These are phyloP conservation scores for Halyomorpha halys DNA, from an alignment of 1,140 invertebrate genomes.

Conservation along the genomic window DNA sequence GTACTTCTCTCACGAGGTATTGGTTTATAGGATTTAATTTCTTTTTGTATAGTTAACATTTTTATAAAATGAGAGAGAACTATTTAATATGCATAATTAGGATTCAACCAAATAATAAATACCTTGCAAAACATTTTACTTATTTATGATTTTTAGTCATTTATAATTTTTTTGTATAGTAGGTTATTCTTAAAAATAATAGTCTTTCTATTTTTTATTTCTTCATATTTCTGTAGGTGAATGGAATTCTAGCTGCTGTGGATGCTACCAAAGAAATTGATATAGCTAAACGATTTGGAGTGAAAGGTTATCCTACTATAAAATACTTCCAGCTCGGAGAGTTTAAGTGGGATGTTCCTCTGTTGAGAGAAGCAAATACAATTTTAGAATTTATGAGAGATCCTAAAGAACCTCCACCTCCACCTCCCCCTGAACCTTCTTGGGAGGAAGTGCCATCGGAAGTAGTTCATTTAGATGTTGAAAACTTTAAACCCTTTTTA, in stretches of 20 bases:
- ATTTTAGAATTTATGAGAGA: constrained; percentile 75
- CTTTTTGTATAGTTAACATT: too few relatives aligned
- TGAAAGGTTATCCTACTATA: constrained; percentile 75
- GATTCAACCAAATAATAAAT: too few relatives aligned
- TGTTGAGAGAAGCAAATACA: constrained; percentile 60
- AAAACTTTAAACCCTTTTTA: constrained; percentile 55
- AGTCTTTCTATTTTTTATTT: background rate
- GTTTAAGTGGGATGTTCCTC: constrained; percentile 60
- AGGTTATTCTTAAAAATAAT: background rate
- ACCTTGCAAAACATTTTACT: too few relatives aligned
- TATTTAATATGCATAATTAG: too few relatives aligned
- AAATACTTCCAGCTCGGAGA: constrained; percentile 70
- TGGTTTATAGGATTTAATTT: too few relatives aligned
- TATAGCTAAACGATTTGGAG: constrained; percentile 53
- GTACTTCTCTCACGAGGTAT: too few relatives aligned
- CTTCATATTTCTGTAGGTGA: constrained; percentile 41
- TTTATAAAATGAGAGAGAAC: too few relatives aligned
- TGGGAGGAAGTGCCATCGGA: constrained; percentile 63
- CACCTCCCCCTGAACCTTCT: constrained; percentile 62
- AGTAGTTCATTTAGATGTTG: constrained; percentile 63
- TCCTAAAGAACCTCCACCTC: constrained; percentile 69
- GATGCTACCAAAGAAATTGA: constrained; percentile 67
- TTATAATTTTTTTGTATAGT: too few relatives aligned
- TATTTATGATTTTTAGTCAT: too few relatives aligned
- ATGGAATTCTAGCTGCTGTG: constrained; percentile 63